Conservation (phyloP, 2,888 invertebrate species). For the Adineta ricciae region DNA sequence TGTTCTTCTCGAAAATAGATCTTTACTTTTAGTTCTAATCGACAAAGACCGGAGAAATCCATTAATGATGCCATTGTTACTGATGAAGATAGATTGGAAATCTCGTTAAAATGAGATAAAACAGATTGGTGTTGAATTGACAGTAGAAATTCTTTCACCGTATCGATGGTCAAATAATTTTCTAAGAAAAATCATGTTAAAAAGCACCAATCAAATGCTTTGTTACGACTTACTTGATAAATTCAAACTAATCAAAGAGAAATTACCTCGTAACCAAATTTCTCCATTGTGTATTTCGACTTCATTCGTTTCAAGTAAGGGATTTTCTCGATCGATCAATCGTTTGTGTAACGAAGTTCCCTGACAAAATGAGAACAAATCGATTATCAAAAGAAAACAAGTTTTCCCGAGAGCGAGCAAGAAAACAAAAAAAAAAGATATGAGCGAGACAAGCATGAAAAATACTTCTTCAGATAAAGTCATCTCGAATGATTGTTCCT, state of each 20-base stretch:
- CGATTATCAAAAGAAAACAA: neutral
- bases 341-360: neutral
- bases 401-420: neutral
- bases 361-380: neutral
- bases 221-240: neutral
- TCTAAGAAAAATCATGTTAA: neutral
- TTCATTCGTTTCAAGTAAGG: neutral
- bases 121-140: neutral
- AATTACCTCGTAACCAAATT: neutral
- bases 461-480: neutral
- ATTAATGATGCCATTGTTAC: neutral
- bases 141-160: neutral
- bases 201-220: too few relatives aligned
- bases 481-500: neutral
- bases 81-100: neutral
- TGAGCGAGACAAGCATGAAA: neutral
- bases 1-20: neutral
- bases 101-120: neutral
- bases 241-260: neutral
- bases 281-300: neutral
- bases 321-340: neutral
- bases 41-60: neutral
- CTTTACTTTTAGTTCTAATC: neutral
- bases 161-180: neutral
- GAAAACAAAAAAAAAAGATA: neutral